Evolutionary conservation across 2,888 invertebrate genomes (phyloP), one percentile per base, ranked within the genome.

Genomic region (Lepidocyrtoides sp.): DNA sequence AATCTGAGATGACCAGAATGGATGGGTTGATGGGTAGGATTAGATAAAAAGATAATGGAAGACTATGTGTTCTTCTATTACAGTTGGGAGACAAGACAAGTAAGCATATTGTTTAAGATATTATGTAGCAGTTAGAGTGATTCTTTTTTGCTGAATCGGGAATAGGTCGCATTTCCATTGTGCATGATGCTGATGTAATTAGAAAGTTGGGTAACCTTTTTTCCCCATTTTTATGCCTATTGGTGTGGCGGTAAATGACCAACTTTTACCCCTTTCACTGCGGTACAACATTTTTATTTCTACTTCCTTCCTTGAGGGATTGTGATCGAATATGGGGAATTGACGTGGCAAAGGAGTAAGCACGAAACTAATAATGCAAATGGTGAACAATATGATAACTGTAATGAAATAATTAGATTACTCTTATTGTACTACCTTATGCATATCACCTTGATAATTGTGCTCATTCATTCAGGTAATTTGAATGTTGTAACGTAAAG

Each of bases 301-400:
- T 32, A 17, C 69, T 10, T 69, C n/a, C 32, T 7, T 66, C 32
- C 17, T 36, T 7, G 4, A 1, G n/a, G 36, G 7, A 36, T 20
- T 32, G 10, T 69, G 69, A 69, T 69, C 23, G 32, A 69, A 69
- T 20, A 17, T 17, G n/a, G 69, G 17, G 69, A 69, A 69, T 63
- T 63, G 23, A 69, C 17, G 17, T 14, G 29, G 17, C 36, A 32
- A 69, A 36, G 17, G 10, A n/a, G 54, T 7, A 69, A 8, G 23
- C 69, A 69, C 10, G 69, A n/a, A 17, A 36, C 69, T 69, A 69
- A 69, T 69, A 69, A 69, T 36, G 36, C 17, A 36, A 32, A 69
- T 69, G 69, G 36, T n/a, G 36, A 36, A 10, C 36, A 69, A 69
- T 57, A 57, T 69, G 69, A 32, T 17, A 10, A 8, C 7, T 69